These are phyloP conservation scores for Tinamus major DNA, from an alignment of 2,797 vertebrate genomes.

Conservation along the genomic window DNA sequence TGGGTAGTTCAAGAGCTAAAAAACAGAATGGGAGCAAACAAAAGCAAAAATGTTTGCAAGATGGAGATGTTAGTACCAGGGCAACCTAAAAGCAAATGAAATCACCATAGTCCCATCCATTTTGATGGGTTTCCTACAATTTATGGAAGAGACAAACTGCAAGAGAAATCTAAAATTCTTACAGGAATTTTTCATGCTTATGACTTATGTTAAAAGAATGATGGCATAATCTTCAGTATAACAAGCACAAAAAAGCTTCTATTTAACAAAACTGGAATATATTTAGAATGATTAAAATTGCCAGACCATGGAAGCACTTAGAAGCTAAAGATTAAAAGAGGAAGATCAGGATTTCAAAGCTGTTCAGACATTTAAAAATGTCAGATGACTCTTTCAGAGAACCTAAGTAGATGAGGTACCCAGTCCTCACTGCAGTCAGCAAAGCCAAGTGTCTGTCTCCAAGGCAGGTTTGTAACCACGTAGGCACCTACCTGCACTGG, in stretches of 20 bases:
- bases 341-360: constrained; percentile 31
- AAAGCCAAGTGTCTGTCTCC: not conserved
- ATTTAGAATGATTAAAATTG: constrained; percentile 9
- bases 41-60: not conserved
- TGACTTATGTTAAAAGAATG: not conserved
- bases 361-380: constrained; percentile 26
- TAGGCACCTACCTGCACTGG: not conserved
- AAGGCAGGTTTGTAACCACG: not conserved
- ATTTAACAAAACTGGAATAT: not conserved
- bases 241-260: not conserved
- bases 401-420: not conserved
- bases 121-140: not conserved
- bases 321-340: constrained; percentile 16
- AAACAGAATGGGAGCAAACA: not conserved
- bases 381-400: constrained; percentile 45
- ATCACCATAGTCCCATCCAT: not conserved
- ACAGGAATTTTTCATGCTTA: not conserved
- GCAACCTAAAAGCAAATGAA: not conserved
- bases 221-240: not conserved
- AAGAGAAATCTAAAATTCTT: not conserved
- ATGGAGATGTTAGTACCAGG: not conserved
- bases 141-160: not conserved
- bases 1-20: not conserved
- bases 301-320: not conserved
- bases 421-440: not conserved